phyloP scores from a whole-genome alignment of 2,797 vertebrate species.

The Heliangelus exortis region DNA sequence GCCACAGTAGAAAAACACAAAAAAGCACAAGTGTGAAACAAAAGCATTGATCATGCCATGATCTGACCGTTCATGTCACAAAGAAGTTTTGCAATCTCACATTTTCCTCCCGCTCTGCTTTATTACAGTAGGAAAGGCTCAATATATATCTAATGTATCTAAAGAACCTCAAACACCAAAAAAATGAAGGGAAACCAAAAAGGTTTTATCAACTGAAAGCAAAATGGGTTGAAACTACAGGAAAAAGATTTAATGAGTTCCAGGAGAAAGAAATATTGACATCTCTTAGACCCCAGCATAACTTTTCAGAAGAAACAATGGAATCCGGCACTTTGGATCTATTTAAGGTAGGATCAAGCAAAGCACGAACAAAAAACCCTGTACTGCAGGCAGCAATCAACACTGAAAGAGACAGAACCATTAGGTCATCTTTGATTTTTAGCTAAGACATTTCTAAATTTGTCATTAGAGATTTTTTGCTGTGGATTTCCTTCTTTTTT shows the following conservation, averaged over 20 bases:
- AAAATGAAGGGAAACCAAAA: background rate
- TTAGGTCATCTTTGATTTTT: background rate
- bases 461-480: background rate
- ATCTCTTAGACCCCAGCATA: background rate
- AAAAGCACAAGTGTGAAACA: background rate
- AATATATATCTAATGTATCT: background rate
- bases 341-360: background rate
- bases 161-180: background rate
- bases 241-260: slow-evolving; percentile 13
- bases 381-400: background rate
- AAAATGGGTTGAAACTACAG: background rate
- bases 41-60: background rate
- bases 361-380: background rate
- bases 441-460: background rate
- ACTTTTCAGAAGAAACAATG: slow-evolving; percentile 24
- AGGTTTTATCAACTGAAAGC: background rate
- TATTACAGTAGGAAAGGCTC: background rate
- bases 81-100: background rate
- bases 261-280: background rate
- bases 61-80: background rate
- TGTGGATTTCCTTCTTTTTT: background rate
- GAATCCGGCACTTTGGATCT: background rate
- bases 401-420: background rate
- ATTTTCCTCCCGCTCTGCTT: background rate
- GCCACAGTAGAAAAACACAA: rapidly evolving